Percentiles rank a stretch among this genome's conserved stretches.
These are phyloP conservation scores for Graptemys geographica DNA, from an alignment of 2,797 vertebrate genomes.

Conservation along the genomic window DNA sequence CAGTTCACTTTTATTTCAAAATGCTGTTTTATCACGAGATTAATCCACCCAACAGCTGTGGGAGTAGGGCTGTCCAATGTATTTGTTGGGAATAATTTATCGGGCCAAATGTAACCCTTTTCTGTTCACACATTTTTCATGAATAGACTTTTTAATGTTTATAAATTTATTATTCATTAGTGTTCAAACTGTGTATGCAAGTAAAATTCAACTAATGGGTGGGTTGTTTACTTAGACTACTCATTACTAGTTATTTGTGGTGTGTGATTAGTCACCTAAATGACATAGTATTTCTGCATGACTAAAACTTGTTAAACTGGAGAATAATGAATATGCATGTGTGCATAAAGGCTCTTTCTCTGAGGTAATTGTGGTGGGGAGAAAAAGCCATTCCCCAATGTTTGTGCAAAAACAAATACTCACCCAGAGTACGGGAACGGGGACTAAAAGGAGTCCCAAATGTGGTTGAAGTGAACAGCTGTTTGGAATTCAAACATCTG, in stretches of 20 bases:
- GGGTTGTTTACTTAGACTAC: neutral
- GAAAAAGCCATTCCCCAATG: neutral
- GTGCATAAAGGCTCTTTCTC: neutral
- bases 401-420: neutral
- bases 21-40: conserved; percentile 44
- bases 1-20: conserved; percentile 45
- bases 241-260: conserved; percentile 4
- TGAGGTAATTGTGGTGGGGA: neutral
- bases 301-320: neutral
- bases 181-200: neutral
- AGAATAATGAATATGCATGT: conserved; percentile 29
- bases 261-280: neutral
- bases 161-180: neutral
- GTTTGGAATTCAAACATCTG: neutral
- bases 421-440: fast-evolving
- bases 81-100: conserved; percentile 16
- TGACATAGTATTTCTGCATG: neutral
- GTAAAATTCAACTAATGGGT: conserved; percentile 19
- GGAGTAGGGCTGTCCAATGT: conserved; percentile 6
- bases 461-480: neutral
- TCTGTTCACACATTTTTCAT: neutral
- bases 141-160: neutral
- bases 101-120: neutral
- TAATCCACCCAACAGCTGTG: conserved; percentile 30
- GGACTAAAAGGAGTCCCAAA: neutral